Evolutionary conservation across 2,797 vertebrate genomes (phyloP).

Genomic region (Nyctibius grandis): DNA sequence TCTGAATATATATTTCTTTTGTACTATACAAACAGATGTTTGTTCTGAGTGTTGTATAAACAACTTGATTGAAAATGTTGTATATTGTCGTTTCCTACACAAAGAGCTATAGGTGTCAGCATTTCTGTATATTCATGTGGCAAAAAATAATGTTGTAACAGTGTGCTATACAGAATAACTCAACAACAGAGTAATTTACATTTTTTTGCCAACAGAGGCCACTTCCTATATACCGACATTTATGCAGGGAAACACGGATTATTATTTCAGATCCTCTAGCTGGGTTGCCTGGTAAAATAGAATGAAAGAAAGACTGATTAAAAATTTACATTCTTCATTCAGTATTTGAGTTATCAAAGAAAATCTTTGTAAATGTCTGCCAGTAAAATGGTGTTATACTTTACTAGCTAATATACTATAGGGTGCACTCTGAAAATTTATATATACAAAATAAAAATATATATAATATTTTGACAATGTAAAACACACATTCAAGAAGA

Average conservation of each 20-base stretch:
- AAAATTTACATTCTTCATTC: not conserved
- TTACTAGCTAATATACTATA: not conserved
- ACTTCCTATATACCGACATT: not conserved
- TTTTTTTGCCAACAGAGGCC: not conserved
- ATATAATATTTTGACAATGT: not conserved
- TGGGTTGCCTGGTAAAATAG: not conserved
- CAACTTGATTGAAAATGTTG: not conserved
- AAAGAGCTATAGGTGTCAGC: not conserved
- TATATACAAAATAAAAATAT: not conserved
- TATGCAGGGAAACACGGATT: not conserved
- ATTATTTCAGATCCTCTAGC: not conserved
- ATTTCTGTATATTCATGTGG: not conserved
- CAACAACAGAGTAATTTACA: not conserved
- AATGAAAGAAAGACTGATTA: not conserved
- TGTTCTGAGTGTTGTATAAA: not conserved
- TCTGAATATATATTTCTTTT: not conserved
- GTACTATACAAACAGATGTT: not conserved
- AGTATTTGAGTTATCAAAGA: not conserved
- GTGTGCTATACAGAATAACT: not conserved
- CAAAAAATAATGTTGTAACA: not conserved
- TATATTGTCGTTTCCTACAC: not conserved
- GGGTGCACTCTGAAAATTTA: not conserved
- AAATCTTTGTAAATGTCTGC: not conserved
- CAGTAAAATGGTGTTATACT: not conserved
- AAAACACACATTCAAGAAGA: not conserved